phyloP scores from a whole-genome alignment of 2,888 invertebrate species.

The Limnephilus rhombicus region DNA sequence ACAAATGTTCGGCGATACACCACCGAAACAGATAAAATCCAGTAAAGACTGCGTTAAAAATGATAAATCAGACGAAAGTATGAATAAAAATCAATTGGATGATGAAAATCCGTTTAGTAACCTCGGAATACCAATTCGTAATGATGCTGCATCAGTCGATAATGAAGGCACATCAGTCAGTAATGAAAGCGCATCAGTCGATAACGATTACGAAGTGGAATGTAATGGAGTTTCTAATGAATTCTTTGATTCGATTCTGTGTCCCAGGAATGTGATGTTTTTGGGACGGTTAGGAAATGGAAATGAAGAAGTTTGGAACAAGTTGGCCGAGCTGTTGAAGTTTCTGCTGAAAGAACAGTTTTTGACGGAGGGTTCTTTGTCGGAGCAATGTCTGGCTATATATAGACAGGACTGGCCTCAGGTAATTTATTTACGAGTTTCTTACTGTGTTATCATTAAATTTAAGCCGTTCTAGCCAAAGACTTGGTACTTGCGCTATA shows the following conservation, averaged over 20 bases:
- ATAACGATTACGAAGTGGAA: neutral
- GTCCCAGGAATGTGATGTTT: slow-evolving; percentile 73
- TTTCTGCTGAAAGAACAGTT: slow-evolving; percentile 78
- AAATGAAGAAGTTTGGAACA: slow-evolving; percentile 70
- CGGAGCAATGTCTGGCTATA: slow-evolving; percentile 82
- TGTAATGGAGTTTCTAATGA: slow-evolving; percentile 28
- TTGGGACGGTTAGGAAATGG: slow-evolving; percentile 69
- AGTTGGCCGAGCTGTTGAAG: slow-evolving; percentile 73
- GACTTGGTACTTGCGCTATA: too few species aligned
- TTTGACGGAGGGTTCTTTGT: slow-evolving; percentile 79
- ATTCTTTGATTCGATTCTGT: slow-evolving; percentile 73
- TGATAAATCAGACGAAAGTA: neutral
- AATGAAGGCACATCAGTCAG: neutral
- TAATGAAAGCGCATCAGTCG: neutral
- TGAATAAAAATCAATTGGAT: slow-evolving; percentile 15
- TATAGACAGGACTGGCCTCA: slow-evolving; percentile 83
- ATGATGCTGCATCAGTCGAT: neutral
- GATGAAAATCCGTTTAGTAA: neutral
- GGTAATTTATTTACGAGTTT: slow-evolving; percentile 70
- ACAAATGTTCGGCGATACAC: slow-evolving; percentile 24
- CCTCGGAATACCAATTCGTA: neutral
- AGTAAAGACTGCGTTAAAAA: neutral
- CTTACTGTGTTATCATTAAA: neutral
- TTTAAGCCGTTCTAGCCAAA: neutral
- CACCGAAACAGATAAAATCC: neutral